Percentiles rank a stretch among this genome's conserved stretches.
phyloP scores from a whole-genome alignment of 2,888 invertebrate species.

The Scelioninae gen. 2 region DNA sequence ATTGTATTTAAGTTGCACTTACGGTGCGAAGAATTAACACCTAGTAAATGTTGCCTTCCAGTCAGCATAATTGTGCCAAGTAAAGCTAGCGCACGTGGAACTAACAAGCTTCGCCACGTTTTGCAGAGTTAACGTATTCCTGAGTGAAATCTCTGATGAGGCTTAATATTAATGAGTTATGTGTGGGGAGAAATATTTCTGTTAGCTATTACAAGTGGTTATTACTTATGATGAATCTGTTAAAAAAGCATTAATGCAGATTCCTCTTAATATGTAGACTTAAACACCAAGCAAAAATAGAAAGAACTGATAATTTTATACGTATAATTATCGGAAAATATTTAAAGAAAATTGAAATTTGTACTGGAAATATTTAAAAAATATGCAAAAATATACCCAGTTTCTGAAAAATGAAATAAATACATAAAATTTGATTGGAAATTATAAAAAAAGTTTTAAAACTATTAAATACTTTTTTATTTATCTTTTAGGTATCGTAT shows the following conservation, averaged over 20 bases:
- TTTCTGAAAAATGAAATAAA: too few species aligned
- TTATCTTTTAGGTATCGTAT: too few species aligned
- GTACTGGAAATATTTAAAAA: too few species aligned
- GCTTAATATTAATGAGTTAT: neutral
- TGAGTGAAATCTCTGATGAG: conserved; percentile 8
- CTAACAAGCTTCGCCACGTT: conserved; percentile 24
- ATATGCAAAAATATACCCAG: too few species aligned
- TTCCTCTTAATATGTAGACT: too few species aligned
- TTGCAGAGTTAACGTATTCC: conserved; percentile 7
- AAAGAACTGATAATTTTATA: too few species aligned
- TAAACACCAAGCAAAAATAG: too few species aligned
- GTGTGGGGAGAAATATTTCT: neutral
- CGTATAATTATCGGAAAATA: too few species aligned
- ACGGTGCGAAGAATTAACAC: conserved; percentile 12
- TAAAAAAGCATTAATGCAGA: neutral
- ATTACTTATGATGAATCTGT: neutral
- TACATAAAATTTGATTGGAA: too few species aligned
- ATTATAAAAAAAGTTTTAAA: too few species aligned
- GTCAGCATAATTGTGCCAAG: conserved; percentile 23
- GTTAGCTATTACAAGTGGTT: neutral
- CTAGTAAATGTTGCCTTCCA: conserved; percentile 10
- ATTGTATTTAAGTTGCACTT: neutral
- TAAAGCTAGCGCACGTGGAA: conserved; percentile 18
- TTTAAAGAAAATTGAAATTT: too few species aligned
- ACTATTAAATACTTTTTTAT: too few species aligned